These are phyloP conservation scores for Phymatocera aterrima DNA, from an alignment of 2,888 invertebrate species.

Conservation along the genomic window DNA sequence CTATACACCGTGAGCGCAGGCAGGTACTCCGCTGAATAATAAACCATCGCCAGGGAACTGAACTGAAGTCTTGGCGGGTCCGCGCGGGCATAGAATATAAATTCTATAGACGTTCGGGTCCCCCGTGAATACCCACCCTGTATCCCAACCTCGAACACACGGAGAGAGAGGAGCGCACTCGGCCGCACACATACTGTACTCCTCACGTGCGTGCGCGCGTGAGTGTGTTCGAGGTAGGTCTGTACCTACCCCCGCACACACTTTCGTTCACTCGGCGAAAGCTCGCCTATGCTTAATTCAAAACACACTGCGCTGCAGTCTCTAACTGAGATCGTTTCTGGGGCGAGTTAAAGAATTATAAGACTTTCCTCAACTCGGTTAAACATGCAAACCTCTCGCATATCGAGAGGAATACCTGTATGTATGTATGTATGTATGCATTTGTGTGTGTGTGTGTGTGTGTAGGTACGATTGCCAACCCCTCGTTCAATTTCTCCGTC, in stretches of 20 bases:
- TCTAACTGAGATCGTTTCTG: slow-evolving; percentile 22
- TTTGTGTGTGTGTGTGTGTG: no score
- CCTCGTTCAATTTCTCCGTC: neutral
- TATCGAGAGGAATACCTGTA: neutral
- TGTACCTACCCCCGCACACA: no score
- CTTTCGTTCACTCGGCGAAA: neutral
- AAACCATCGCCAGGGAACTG: slow-evolving; percentile 44
- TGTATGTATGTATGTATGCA: neutral
- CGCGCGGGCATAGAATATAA: slow-evolving; percentile 47
- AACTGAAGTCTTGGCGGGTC: slow-evolving; percentile 45
- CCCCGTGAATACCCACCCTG: slow-evolving; percentile 44
- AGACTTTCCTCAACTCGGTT: slow-evolving; percentile 24
- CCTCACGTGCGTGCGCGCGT: neutral
- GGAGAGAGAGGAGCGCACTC: neutral
- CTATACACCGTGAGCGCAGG: slow-evolving; percentile 31
- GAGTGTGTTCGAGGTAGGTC: no score
- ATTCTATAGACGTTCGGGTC: slow-evolving; percentile 46
- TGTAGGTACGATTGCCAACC: neutral
- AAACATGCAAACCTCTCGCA: slow-evolving; percentile 15
- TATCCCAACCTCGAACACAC: neutral
- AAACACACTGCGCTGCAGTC: neutral
- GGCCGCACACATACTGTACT: neutral
- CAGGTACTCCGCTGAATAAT: slow-evolving; percentile 46
- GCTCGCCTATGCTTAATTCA: slow-evolving; percentile 41
- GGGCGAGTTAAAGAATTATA: slow-evolving; percentile 29